Evolutionary conservation across 2,888 invertebrate genomes (phyloP).

Genomic region (Plebejus melissa): DNA sequence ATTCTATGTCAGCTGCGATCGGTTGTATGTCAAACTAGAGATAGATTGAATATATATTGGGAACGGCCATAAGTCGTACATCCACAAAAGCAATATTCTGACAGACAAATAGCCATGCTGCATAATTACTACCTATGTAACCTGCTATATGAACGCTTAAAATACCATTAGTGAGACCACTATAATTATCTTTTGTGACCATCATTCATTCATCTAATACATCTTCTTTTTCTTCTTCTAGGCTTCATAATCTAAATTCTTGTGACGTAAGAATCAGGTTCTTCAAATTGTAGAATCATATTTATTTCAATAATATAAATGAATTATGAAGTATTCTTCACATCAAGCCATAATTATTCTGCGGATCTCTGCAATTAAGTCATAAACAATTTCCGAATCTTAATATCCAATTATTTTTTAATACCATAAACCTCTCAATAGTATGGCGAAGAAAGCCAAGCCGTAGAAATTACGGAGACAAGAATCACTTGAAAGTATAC

Average conservation of each 20-base stretch:
- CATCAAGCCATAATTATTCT: not conserved
- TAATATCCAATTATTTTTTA: not conserved
- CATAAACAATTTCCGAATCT: not conserved
- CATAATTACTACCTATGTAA: not conserved
- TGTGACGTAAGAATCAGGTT: not conserved
- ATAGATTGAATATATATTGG: too few relatives aligned
- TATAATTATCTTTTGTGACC: not conserved
- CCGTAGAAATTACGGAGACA: not conserved
- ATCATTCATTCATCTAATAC: not conserved
- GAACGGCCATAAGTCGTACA: not conserved
- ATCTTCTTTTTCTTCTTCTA: not conserved
- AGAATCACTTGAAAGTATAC: conserved; percentile 6
- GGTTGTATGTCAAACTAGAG: too few relatives aligned
- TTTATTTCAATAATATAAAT: too few relatives aligned
- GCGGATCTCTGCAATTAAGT: not conserved
- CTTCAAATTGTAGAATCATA: not conserved
- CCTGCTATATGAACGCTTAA: conserved; percentile 7
- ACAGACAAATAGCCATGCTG: conserved; percentile 1
- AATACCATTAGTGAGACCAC: not conserved
- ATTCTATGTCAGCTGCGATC: too few relatives aligned
- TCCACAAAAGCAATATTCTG: conserved; percentile 12
- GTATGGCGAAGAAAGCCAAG: not conserved
- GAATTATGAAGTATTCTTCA: not conserved
- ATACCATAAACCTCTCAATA: not conserved
- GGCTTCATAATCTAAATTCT: not conserved